These are phyloP conservation scores for Ptychochromis oligacanthus DNA, from an alignment of 2,113 vertebrate genomes.

Conservation along the genomic window DNA sequence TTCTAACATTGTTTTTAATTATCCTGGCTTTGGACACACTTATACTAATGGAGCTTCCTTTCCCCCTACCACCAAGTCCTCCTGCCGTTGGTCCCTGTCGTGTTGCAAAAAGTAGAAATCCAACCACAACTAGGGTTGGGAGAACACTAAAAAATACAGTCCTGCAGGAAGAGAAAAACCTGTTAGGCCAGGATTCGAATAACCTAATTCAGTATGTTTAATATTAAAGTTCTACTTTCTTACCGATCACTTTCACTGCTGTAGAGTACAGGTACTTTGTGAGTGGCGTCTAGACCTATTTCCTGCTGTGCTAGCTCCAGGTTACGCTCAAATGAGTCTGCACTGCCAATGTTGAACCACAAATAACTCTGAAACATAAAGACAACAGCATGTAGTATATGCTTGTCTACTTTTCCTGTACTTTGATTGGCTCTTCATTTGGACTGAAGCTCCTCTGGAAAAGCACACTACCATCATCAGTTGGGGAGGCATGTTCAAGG, in stretches of 20 bases:
- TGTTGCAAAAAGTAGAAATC: conserved; percentile 86
- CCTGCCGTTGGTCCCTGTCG: conserved; percentile 84
- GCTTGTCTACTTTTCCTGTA: not conserved
- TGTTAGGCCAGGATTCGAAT: not conserved
- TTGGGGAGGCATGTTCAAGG: not conserved
- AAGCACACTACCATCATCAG: not conserved
- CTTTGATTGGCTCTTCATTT: not conserved
- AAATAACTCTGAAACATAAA: conserved; percentile 82
- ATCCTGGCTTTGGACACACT: conserved; percentile 94
- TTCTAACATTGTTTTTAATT: conserved; percentile 87
- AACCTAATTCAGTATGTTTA: not conserved
- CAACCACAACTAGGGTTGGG: conserved; percentile 88
- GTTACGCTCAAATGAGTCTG: conserved; percentile 95
- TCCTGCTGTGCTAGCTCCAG: conserved; percentile 91
- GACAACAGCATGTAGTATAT: not conserved
- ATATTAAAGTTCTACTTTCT: conserved; percentile 43
- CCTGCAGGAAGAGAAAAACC: conserved; percentile 62
- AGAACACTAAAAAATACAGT: conserved; percentile 88
- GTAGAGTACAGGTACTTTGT: conserved; percentile 90
- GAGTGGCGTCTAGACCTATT: conserved; percentile 76
- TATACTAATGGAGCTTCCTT: conserved; percentile 90
- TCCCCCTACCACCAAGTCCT: conserved; percentile 83
- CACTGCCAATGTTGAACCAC: conserved; percentile 99
- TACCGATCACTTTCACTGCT: conserved; percentile 91
- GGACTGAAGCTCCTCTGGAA: not conserved